phyloP scores from a whole-genome alignment of 1,140 invertebrate genomes.

The Colletes gigas region DNA sequence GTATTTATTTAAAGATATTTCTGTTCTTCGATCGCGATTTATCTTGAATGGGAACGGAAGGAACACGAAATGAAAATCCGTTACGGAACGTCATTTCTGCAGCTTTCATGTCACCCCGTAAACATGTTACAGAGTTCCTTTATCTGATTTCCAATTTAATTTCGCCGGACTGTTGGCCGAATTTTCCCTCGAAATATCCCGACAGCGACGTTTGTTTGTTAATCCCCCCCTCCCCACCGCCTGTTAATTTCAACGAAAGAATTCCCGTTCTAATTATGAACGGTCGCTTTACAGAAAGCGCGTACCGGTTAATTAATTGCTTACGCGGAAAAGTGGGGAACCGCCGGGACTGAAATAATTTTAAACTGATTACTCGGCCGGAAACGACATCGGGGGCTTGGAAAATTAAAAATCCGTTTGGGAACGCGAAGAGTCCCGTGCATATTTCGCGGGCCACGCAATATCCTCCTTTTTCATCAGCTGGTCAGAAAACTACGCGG shows the following conservation, averaged over 20 bases:
- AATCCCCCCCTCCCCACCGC: too few relatives aligned
- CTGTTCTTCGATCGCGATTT: too few relatives aligned
- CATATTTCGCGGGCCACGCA: conserved; percentile 1
- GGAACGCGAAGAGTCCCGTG: background rate
- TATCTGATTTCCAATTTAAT: conserved; percentile 1
- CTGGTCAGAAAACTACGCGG: background rate
- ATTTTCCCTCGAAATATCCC: background rate
- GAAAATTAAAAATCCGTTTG: conserved; percentile 27
- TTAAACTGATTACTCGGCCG: conserved; percentile 21
- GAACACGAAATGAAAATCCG: background rate
- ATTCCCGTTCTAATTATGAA: background rate
- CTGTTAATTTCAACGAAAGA: conserved; percentile 21
- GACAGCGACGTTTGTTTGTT: background rate
- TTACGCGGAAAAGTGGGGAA: background rate
- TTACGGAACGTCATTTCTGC: too few relatives aligned
- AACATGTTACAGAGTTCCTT: background rate
- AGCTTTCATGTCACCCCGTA: background rate
- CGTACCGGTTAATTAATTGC: conserved; percentile 20
- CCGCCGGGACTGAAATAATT: conserved; percentile 16
- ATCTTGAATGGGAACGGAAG: conserved; percentile 1
- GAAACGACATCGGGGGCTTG: conserved; percentile 6
- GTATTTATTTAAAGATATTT: too few relatives aligned
- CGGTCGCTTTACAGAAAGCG: background rate
- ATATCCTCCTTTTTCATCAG: conserved; percentile 14
- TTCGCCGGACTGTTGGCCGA: background rate